phyloP scores from a whole-genome alignment of 2,888 invertebrate species.

The Xestia sexstrigata region DNA sequence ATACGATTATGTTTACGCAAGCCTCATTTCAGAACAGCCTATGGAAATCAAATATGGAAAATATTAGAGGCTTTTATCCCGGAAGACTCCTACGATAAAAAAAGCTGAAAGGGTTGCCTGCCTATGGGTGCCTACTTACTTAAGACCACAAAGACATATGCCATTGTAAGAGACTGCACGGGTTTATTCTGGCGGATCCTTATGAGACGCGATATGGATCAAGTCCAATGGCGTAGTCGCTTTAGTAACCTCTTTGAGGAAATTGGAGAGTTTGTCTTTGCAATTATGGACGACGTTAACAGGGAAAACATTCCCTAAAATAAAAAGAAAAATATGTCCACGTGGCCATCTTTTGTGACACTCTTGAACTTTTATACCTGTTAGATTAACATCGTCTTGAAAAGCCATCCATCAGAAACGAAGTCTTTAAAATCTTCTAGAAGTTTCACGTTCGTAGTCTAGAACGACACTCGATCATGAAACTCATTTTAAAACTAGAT shows the following conservation, averaged over 20 bases:
- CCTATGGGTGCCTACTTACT: slow-evolving; percentile 24
- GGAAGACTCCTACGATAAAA: slow-evolving; percentile 29
- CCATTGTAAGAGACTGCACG: slow-evolving; percentile 11
- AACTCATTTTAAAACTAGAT: slow-evolving; percentile 30
- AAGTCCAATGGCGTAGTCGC: slow-evolving; percentile 6
- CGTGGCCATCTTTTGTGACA: background rate
- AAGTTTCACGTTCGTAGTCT: background rate
- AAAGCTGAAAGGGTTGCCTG: slow-evolving; percentile 35
- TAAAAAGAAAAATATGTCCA: slow-evolving; percentile 18
- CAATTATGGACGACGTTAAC: slow-evolving; percentile 26
- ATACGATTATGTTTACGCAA: slow-evolving; percentile 17
- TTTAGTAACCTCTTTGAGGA: slow-evolving; percentile 29
- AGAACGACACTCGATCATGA: background rate
- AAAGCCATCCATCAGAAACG: background rate
- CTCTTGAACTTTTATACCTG: background rate
- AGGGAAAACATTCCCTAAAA: slow-evolving; percentile 9
- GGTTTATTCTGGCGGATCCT: background rate
- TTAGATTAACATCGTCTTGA: background rate
- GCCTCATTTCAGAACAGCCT: slow-evolving; percentile 3
- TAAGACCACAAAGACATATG: slow-evolving; percentile 24
- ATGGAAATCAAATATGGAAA: slow-evolving; percentile 28
- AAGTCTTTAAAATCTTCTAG: slow-evolving; percentile 10
- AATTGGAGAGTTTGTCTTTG: slow-evolving; percentile 30
- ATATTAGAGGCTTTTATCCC: slow-evolving; percentile 15
- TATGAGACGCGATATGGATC: slow-evolving; percentile 35